Evolutionary conservation across 2,797 vertebrate genomes (phyloP).

Genomic region (Propithecus perrieri): DNA sequence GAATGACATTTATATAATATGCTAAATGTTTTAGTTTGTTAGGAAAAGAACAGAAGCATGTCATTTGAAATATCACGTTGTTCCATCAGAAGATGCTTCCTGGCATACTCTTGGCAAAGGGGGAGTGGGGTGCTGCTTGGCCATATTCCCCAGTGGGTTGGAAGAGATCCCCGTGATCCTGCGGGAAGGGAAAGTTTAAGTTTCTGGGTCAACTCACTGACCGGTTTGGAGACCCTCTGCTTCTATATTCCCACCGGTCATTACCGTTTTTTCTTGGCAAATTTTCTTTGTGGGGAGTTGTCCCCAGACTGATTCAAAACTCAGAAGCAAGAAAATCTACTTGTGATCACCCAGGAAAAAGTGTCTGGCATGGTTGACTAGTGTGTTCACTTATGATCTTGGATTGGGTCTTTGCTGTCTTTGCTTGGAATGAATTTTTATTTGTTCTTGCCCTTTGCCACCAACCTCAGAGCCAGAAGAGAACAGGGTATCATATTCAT

Average conservation of each 20-base stretch:
- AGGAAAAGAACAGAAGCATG: background rate
- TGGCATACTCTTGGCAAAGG: background rate
- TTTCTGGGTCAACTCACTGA: background rate
- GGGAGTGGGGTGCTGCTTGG: background rate
- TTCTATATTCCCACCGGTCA: background rate
- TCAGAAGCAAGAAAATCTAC: background rate
- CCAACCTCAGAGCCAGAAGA: background rate
- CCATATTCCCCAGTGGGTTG: background rate
- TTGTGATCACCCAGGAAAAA: background rate
- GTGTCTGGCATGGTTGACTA: background rate
- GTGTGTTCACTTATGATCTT: background rate
- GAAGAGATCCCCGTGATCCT: background rate
- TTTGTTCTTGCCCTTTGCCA: background rate
- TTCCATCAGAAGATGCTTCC: background rate
- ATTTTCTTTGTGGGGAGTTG: background rate
- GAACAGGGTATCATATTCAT: background rate
- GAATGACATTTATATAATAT: background rate
- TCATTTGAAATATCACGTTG: background rate
- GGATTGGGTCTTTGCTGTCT: background rate
- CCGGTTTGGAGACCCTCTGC: background rate
- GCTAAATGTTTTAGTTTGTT: background rate
- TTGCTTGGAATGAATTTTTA: background rate
- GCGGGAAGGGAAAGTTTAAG: background rate
- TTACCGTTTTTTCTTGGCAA: background rate
- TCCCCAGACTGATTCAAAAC: background rate